These are phyloP conservation scores for Carapus acus DNA, from an alignment of 2,797 vertebrate species.

Conservation along the genomic window DNA sequence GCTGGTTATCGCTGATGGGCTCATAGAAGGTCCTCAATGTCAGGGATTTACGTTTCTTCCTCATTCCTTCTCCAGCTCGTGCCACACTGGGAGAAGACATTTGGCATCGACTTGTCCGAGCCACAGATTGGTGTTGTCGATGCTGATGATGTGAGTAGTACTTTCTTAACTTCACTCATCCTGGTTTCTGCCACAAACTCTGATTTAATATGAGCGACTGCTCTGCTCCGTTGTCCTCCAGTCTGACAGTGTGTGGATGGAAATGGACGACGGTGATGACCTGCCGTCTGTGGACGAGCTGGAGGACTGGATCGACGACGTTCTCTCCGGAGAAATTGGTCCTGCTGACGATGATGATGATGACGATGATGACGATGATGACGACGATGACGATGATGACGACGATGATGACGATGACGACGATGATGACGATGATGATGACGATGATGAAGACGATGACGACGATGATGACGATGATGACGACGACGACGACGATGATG, in stretches of 20 bases:
- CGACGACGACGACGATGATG: constrained; percentile 60
- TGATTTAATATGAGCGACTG: too few relatives aligned
- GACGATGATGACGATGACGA: constrained; percentile 56
- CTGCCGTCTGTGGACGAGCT: constrained; percentile 79
- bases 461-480: constrained; percentile 64
- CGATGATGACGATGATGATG: constrained; percentile 55
- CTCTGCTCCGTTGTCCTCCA: constrained; percentile 52
- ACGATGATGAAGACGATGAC: constrained; percentile 58
- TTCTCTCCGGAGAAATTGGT: constrained; percentile 78
- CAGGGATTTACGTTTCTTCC: not conserved
- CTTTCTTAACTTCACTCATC: not conserved
- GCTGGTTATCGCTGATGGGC: too few relatives aligned
- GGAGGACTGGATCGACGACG: constrained; percentile 87
- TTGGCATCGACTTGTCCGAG: constrained; percentile 81
- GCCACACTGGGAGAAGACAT: constrained; percentile 89
- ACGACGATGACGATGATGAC: constrained; percentile 62
- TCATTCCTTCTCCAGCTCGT: constrained; percentile 71
- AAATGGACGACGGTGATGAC: constrained; percentile 84
- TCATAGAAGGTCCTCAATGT: too few relatives aligned
- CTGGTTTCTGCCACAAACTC: too few relatives aligned
- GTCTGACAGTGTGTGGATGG: constrained; percentile 87
- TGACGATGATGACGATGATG: constrained; percentile 64
- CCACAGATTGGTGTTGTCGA: constrained; percentile 90
- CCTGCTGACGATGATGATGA: constrained; percentile 79
- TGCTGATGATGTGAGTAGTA: constrained; percentile 71